A percentile compares a stretch with the other conserved stretches of the same genome.
These are phyloP conservation scores for Nanger granti DNA, from an alignment of 2,113 vertebrate species.

Conservation along the genomic window DNA sequence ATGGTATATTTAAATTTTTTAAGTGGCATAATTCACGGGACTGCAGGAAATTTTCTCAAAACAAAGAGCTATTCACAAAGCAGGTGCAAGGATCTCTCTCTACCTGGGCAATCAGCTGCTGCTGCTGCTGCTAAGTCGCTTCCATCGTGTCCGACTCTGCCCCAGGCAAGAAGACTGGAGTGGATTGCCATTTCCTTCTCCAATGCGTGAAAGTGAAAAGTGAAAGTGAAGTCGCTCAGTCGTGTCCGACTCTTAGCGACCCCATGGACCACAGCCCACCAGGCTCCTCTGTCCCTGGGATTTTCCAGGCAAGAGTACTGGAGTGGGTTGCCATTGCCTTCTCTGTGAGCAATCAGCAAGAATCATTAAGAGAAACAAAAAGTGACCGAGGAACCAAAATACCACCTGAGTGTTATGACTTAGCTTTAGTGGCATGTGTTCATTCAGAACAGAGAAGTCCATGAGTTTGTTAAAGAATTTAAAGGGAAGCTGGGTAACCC, in stretches of 20 bases:
- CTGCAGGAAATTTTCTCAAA: not conserved
- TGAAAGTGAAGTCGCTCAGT: too few relatives aligned
- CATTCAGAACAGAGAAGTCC: not conserved
- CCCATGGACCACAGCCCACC: too few relatives aligned
- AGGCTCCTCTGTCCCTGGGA: too few relatives aligned
- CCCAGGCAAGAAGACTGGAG: too few relatives aligned
- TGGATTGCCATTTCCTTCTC: too few relatives aligned
- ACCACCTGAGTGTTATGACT: not conserved
- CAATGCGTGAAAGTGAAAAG: too few relatives aligned
- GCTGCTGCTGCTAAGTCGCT: too few relatives aligned
- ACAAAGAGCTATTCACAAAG: conserved; percentile 27
- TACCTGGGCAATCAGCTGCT: not conserved
- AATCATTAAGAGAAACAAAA: not conserved
- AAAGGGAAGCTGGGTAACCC: not conserved
- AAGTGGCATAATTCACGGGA: not conserved
- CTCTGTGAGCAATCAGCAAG: not conserved
- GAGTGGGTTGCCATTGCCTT: too few relatives aligned
- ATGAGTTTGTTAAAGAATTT: not conserved
- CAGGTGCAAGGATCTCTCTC: not conserved
- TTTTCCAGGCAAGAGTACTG: too few relatives aligned
- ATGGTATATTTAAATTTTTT: not conserved
- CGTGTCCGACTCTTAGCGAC: too few relatives aligned
- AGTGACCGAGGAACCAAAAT: not conserved
- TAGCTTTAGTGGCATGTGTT: not conserved
- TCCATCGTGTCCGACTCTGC: too few relatives aligned